Conservation (phyloP, 2,113 vertebrate genomes). For the Rhea americana region DNA sequence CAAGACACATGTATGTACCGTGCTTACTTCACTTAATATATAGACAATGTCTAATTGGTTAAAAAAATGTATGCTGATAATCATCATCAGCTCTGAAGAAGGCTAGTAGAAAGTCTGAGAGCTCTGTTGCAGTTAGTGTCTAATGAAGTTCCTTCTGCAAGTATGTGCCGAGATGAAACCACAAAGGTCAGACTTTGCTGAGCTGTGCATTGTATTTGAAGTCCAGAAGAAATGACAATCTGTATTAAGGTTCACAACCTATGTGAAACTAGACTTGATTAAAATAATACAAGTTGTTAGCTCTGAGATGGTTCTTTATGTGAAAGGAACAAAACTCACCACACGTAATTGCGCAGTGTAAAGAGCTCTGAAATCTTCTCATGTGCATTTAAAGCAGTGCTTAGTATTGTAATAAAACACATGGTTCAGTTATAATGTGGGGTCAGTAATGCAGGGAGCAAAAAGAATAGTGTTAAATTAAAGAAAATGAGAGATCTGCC, state of each 20-base stretch:
- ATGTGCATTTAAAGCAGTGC: conserved; percentile 47
- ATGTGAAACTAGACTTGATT: conserved; percentile 45
- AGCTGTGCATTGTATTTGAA: conserved; percentile 10
- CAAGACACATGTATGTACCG: not conserved
- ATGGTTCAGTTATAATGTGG: conserved; percentile 34
- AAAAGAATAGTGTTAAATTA: conserved; percentile 65
- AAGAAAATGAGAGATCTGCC: conserved; percentile 65
- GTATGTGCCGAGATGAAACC: not conserved
- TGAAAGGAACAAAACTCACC: conserved; percentile 35
- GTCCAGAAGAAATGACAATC: conserved; percentile 12
- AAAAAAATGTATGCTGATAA: not conserved
- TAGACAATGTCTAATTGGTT: not conserved
- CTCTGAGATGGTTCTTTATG: conserved; percentile 18
- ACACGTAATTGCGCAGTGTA: not conserved
- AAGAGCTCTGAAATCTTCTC: conserved; percentile 30
- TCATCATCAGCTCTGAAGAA: not conserved
- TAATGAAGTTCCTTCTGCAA: conserved; percentile 20
- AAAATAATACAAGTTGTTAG: conserved; percentile 54
- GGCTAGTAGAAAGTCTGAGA: not conserved
- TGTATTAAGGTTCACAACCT: conserved; percentile 31
- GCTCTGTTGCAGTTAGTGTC: not conserved
- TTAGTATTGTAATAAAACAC: conserved; percentile 49
- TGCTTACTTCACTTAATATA: not conserved
- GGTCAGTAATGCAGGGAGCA: conserved; percentile 65
- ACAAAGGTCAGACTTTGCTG: conserved; percentile 29